Percentiles rank a stretch among this genome's conserved stretches.
phyloP scores from a whole-genome alignment of 2,113 vertebrate genomes.

The Otolemur garnettii region DNA sequence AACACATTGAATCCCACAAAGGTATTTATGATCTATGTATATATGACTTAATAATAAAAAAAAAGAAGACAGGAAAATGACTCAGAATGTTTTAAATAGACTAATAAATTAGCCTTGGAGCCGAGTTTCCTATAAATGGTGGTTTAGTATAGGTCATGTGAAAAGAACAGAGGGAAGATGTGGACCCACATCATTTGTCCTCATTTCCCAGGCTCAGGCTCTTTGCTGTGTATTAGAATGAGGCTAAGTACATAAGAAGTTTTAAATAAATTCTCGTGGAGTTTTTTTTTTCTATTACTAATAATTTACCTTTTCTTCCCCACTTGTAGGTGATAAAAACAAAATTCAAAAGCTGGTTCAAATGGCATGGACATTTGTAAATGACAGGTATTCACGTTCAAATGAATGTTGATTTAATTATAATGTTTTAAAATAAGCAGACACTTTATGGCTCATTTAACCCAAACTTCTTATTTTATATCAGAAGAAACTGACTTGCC shows the following conservation, averaged over 20 bases:
- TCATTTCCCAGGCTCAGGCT: not conserved
- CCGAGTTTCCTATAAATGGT: conserved; percentile 17
- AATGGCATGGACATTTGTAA: conserved; percentile 99
- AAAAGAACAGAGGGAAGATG: not conserved
- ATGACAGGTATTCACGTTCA: conserved; percentile 91
- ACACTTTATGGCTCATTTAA: not conserved
- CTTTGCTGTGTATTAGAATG: not conserved
- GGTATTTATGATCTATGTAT: no score
- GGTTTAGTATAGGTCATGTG: not conserved
- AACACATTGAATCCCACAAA: no score
- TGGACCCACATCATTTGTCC: rapidly evolving
- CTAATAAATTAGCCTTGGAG: conserved; percentile 35
- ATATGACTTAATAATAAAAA: no score
- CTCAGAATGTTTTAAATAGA: conserved; percentile 65
- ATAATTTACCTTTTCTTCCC: not conserved
- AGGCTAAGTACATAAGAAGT: not conserved
- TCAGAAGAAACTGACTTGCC: not conserved
- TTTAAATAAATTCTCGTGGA: not conserved
- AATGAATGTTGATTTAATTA: not conserved
- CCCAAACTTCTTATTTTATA: not conserved
- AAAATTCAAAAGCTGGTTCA: conserved; percentile 99
- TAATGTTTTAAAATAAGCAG: not conserved
- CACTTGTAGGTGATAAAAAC: conserved; percentile 94
- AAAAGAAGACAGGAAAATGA: conserved; percentile 67
- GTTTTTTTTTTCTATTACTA: not conserved